Evolutionary conservation across 2,797 vertebrate species (phyloP).

Genomic region (Sebastolobus altivelis): DNA sequence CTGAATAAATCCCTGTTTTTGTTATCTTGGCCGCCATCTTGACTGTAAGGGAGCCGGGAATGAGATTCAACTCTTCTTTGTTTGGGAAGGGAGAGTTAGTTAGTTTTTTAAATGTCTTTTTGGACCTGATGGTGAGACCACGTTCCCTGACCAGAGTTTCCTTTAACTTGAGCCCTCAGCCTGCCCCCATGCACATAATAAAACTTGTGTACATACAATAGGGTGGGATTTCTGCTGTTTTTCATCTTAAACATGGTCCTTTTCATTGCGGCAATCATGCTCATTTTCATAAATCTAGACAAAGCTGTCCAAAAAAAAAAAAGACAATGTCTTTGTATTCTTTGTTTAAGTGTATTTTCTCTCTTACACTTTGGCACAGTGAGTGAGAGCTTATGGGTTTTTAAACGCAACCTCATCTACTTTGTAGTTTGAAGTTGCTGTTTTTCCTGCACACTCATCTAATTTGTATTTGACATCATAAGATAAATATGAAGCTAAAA

Average conservation of each 20-base stretch:
- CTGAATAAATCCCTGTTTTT: no score
- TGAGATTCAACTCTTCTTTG: background rate
- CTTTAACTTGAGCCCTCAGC: background rate
- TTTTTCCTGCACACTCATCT: conserved; percentile 54
- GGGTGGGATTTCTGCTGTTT: background rate
- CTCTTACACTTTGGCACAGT: background rate
- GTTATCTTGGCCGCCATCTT: no score
- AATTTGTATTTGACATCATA: conserved; percentile 55
- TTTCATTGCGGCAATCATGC: background rate
- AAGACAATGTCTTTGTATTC: background rate
- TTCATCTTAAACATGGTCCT: background rate
- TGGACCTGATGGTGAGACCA: background rate
- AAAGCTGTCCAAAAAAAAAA: background rate
- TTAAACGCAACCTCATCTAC: conserved; percentile 49
- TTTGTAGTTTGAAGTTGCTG: conserved; percentile 40
- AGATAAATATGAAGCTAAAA: conserved; percentile 64
- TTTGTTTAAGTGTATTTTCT: conserved; percentile 14
- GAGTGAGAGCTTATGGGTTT: conserved; percentile 27
- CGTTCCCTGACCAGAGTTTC: background rate
- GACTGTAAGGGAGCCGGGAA: no score
- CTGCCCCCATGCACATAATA: background rate
- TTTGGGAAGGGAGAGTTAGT: background rate
- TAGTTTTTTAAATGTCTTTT: background rate
- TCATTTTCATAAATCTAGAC: background rate
- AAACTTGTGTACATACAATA: background rate